These are phyloP conservation scores for Malurus alboscapulatus DNA, from an alignment of 2,113 vertebrate species.

Conservation along the genomic window DNA sequence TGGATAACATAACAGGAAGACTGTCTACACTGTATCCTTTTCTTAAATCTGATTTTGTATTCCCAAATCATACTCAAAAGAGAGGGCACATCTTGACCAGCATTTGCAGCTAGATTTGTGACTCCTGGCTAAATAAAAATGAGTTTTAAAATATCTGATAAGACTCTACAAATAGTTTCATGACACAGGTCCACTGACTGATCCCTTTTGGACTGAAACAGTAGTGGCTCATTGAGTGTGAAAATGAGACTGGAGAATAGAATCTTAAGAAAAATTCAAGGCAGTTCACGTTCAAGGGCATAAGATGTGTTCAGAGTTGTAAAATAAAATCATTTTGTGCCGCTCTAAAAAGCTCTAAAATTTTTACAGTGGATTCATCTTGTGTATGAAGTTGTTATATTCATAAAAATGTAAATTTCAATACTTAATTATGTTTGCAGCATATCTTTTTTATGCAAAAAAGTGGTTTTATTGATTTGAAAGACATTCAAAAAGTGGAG, in stretches of 20 bases:
- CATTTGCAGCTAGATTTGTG: neutral
- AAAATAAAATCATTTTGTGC: neutral
- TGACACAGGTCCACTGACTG: constrained; percentile 1
- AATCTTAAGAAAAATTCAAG: constrained; percentile 14
- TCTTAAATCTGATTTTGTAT: neutral
- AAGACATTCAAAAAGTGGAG: neutral
- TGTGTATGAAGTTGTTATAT: neutral
- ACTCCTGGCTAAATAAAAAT: constrained; percentile 1
- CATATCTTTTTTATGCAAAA: neutral
- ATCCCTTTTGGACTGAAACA: constrained; percentile 11
- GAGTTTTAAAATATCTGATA: constrained; percentile 18
- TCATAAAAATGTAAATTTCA: constrained; percentile 23
- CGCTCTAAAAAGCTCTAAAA: neutral
- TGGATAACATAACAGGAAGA: neutral
- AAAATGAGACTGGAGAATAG: constrained; percentile 34
- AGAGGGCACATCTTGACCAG: neutral
- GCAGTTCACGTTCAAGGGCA: neutral
- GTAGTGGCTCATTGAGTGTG: constrained; percentile 17
- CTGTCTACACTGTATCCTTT: neutral
- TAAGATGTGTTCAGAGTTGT: neutral
- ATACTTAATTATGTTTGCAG: constrained; percentile 18
- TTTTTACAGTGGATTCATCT: neutral
- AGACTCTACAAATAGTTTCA: neutral
- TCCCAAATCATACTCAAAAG: neutral
- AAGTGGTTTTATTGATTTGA: neutral